Conservation (phyloP, 2,113 vertebrate genomes). For the Pteropus alecto region DNA sequence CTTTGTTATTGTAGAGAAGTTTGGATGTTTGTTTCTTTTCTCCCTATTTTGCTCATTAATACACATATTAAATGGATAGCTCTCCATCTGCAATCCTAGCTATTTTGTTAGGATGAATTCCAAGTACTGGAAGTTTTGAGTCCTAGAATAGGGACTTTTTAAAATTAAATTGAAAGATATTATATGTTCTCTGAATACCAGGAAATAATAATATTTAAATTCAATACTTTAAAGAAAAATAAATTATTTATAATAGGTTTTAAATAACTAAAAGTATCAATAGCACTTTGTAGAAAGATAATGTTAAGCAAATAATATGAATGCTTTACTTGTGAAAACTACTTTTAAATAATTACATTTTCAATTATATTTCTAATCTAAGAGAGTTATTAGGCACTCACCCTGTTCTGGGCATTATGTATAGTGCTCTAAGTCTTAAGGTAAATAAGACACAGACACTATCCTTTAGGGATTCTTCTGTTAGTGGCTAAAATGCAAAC, state of each 20-base stretch:
- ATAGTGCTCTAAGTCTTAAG: not conserved
- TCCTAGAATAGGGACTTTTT: not conserved
- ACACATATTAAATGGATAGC: not conserved
- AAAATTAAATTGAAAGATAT: constrained; percentile 3
- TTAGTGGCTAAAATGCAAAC: not conserved
- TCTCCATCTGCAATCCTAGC: not conserved
- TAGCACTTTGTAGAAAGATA: constrained; percentile 1
- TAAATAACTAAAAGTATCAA: constrained; percentile 27
- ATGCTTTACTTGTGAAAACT: not conserved
- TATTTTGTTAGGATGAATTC: not conserved
- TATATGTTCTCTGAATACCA: not conserved
- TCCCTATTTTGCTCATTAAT: not conserved
- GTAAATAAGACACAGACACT: not conserved
- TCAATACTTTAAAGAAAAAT: not conserved
- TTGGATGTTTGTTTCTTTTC: not conserved
- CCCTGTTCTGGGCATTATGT: not conserved
- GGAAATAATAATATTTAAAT: not conserved
- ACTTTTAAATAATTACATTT: constrained; percentile 32
- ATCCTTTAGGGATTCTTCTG: not conserved
- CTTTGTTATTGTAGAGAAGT: not conserved
- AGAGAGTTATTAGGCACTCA: not conserved
- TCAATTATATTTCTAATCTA: not conserved
- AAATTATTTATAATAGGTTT: not conserved
- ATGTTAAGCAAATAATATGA: constrained; percentile 31
- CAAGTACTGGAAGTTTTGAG: not conserved